Base-by-base conservation (phyloP, 2,888 invertebrate genomes). In the Tortrix viridana region DNA sequence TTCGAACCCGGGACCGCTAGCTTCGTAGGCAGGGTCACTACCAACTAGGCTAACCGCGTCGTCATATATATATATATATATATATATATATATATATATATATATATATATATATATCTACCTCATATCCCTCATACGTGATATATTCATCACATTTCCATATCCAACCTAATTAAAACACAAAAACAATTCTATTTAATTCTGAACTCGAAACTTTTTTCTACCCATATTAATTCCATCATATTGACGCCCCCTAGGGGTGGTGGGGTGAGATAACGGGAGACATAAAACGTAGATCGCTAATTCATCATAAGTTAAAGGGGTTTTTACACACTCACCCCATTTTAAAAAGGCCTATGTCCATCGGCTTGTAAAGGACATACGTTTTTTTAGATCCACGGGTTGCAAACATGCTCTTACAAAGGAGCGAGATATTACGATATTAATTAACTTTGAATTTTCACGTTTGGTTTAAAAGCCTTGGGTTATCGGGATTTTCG, bases 241-340 rank as follows among this genome's bases (percentile, higher is more conserved):
- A 86, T 88, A 90, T 90, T 86, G 89, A 89, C 84, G 89, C 76
- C 76, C 76, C 75, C 69, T 67, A 68, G 75, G 65, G 69, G 56
- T 66, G 50, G 57, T 71, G 79, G 81, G 76, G 79, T 72, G 69
- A 88, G 89, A 89, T 88, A 89, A 85, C 89, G 88, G 87, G 89
- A 89, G 89, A 91, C 88, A 90, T 89, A 89, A 89, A 89, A 84
- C 89, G 88, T 86, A 90, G 89, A 91, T 91, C 89, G 92, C 92
- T 92, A 92, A 92, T 92, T 91, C 92, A 92, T 92, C 92, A 92
- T 92, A 92, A 92, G 91, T 92, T 92, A 91, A 92, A 92, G 92
- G 84, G 92, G 90, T 91, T 91, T 90, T 91, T 92, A 91, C 88
- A 85, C 85, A 81, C 80, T 79, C 79, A 16, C 16, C n/a, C 22